Base-by-base conservation (phyloP, 2,888 invertebrate species). In the Drosophila picticornis region DNA sequence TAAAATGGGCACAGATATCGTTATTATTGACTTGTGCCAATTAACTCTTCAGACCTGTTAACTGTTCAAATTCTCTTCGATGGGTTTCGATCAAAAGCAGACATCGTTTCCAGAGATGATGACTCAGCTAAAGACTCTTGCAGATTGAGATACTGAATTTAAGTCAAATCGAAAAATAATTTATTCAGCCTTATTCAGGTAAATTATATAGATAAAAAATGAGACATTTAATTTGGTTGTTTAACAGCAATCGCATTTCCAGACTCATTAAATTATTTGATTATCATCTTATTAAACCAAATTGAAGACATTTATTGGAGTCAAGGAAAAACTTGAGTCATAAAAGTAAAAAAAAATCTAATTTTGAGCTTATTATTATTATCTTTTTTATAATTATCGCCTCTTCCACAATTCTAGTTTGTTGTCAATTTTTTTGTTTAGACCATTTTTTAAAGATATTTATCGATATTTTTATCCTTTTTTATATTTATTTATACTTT, bases 1-100 rank as follows among this genome's bases (percentile, higher is more conserved):
- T 70, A 9, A 70, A 38, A 32, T 56, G 38, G 31, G 0, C 13
- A 6, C 11, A 29, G 19, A 50, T 4, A 19, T 25, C 19, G 4
- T 67, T 25, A 53, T 31, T 36, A 36, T 40, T n/a, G 56, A 16
- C n/a, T n/a, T 52, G 34, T 19, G 34, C 19, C 11, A 52, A 29
- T 7, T 6, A 52, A 29, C 7, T 22, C 6, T 22, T 22, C n/a
- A 32, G 19, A 32, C 10, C 52, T 46, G 22, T 55, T 19, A 34
- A 55, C 36, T 27, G 36, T 11, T 10, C 16, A 2, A 0, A 46
- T 16, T 46, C 27, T 25, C 0, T n/a, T n/a, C 10, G 11, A 9
- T 13, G 7, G 4, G 9, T 53, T 27, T 55, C 16, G 16, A 16
- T 46, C 25, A 46, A 16, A 4, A 13, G 13, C 7, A 7, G 13